Base-by-base conservation (phyloP, 2,888 invertebrate species). In the Noctua pronuba region DNA sequence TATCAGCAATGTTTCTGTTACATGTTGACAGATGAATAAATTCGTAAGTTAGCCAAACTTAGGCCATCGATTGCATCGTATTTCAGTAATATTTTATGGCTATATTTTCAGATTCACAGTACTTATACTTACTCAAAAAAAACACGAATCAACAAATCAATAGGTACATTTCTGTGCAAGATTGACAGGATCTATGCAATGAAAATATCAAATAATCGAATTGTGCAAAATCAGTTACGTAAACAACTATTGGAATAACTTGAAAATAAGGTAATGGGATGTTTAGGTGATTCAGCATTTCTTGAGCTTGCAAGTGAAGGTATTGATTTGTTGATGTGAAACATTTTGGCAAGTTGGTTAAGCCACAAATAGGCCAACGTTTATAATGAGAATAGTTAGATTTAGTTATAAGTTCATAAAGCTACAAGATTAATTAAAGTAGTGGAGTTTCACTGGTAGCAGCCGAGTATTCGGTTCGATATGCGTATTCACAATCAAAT, bases 1-100 rank as follows among this genome's bases (percentile, higher is more conserved):
- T 95, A 95, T 95, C 94, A 94, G 82, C 75, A 91, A 92, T 91
- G 90, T 89, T 90, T 91, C 92, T 90, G 92, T 90, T 91, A 92
- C 92, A 89, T 86, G 86, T 88, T 88, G 89, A 89, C 89, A 89
- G 84, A 89, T 87, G 86, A 88, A 90, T 89, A 89, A 90, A 86
- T 89, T 88, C 89, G 88, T 92, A 90, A 88, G 83, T 88, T 88
- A 80, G 79, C 77, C 79, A 81, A 83, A 85, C 81, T 87, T 77
- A 79, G 88, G 85, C 89, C 89, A 84, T 77, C 80, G 77, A 85
- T 88, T 78, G 80, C 72, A 83, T 79, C 77, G 79, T 64, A 75
- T 75, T 76, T 69, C 67, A 69, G 71, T 83, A 60, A 80, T 79
- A 82, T 79, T 71, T 55, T 80, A 84, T 85, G 85, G 70, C 85